Conservation (phyloP, 2,797 vertebrate species). For the Enoplosus armatus region DNA sequence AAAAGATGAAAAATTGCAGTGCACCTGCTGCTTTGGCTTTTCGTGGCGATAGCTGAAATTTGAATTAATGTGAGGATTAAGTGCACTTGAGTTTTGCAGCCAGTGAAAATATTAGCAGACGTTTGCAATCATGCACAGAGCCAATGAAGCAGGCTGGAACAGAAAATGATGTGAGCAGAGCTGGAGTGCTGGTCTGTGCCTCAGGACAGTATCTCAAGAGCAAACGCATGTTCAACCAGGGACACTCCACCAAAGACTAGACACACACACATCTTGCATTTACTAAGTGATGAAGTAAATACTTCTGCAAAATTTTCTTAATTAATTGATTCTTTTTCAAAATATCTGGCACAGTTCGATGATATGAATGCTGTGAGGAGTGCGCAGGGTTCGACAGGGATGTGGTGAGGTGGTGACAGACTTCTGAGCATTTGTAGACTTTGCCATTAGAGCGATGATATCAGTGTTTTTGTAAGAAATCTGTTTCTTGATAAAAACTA, state of each 20-base stretch:
- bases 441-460: not conserved
- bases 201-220: not conserved
- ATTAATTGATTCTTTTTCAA: not conserved
- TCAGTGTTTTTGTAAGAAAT: not conserved
- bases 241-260: not conserved
- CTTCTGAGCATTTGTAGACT: not conserved
- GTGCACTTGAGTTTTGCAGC: constrained; percentile 36
- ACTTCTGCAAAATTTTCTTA: not conserved
- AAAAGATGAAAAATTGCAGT: not conserved
- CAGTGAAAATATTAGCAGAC: constrained; percentile 44
- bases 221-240: constrained; percentile 1
- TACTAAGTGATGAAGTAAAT: not conserved
- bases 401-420: not conserved
- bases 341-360: not conserved
- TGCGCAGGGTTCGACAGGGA: not conserved
- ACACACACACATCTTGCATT: not conserved
- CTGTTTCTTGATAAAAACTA: not conserved
- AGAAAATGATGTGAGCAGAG: constrained; percentile 16
- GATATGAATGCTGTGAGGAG: not conserved
- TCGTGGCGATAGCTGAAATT: constrained; percentile 9
- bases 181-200: not conserved
- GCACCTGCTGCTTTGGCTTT: constrained; percentile 33
- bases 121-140: constrained; percentile 17
- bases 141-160: constrained; percentile 16
- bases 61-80: constrained; percentile 49